Base-by-base conservation (phyloP, 2,888 invertebrate species). In the Amphiduros pacificus region DNA sequence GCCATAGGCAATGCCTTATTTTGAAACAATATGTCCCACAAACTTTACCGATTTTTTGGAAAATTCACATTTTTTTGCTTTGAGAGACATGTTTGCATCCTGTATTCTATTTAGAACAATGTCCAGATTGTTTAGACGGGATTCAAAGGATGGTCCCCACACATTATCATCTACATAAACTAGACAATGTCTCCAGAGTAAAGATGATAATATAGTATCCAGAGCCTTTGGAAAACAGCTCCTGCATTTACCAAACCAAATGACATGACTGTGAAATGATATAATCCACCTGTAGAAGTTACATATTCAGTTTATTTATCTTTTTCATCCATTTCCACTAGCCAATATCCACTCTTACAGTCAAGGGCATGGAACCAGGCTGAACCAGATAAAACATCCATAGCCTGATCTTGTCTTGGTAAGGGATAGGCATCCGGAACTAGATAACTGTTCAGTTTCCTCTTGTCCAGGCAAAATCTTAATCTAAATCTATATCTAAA, bases 261-360 rank as follows among this genome's bases (percentile, higher is more conserved):
- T 17, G 51, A 26, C 28, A 51, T 51, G 6, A 51, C 26, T 24
- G 20, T 51, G 24, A 51, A 51, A 20, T 51, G 51, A 22, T 24
- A 51, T 17, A 51, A 51, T 17, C 51, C 26, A 24, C 28, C 5
- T 17, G n/a, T n/a, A 22, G 51, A 24, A 27, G 17, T 9, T 5
- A 51, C 20, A 9, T 22, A 17, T 17, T 22, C 26, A 17, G 20
- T 51, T 9, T 22, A 3, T 22, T 51, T 51, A 27, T 51, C 51
- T 4, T 27, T 24, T 17, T 51, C 51, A 51, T 51, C 4, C 51
- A 51, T 51, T 9, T 22, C 22, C 20, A 51, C 26, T 24, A 24
- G 51, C 51, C 51, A 51, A 51, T 51, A 51, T 9, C 51, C 51
- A 24, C 51, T 51, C 6, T 22, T 26, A 5, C 17, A 51, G 51